Conservation (phyloP, 2,888 invertebrate genomes). For the Ichneumon xanthorius region DNA sequence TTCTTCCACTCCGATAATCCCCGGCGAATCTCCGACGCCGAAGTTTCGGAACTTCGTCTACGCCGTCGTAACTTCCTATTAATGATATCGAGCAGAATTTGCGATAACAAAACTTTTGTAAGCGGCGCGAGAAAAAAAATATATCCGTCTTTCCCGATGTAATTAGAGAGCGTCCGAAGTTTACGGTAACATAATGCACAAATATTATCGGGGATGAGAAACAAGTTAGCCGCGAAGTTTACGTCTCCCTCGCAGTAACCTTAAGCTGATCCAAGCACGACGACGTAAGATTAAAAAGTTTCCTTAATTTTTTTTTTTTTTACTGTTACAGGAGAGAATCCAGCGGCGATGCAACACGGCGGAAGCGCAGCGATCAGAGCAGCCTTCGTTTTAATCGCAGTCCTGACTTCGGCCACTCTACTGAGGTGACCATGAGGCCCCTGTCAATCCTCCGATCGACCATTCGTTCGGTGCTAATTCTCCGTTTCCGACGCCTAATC, state of each 20-base stretch:
- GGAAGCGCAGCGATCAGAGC: conserved; percentile 75
- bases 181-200: neutral
- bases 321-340: conserved; percentile 82
- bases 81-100: neutral
- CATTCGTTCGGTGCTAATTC: conserved; percentile 64
- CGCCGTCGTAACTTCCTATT: neutral
- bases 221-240: neutral
- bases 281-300: conserved; percentile 9
- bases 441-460: conserved; percentile 54
- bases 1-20: too few species aligned
- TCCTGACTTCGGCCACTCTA: conserved; percentile 77
- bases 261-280: neutral
- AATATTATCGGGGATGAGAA: neutral
- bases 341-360: conserved; percentile 84
- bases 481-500: conserved; percentile 59
- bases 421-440: conserved; percentile 83
- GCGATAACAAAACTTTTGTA: neutral
- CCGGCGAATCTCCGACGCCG: too few species aligned
- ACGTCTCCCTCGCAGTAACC: neutral
- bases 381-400: conserved; percentile 76
- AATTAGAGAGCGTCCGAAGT: neutral
- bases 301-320: conserved; percentile 16
- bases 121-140: neutral
- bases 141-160: neutral
- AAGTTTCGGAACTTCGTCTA: neutral